These are phyloP conservation scores for Andrena bicolor DNA, from an alignment of 2,888 invertebrate species.

Conservation along the genomic window DNA sequence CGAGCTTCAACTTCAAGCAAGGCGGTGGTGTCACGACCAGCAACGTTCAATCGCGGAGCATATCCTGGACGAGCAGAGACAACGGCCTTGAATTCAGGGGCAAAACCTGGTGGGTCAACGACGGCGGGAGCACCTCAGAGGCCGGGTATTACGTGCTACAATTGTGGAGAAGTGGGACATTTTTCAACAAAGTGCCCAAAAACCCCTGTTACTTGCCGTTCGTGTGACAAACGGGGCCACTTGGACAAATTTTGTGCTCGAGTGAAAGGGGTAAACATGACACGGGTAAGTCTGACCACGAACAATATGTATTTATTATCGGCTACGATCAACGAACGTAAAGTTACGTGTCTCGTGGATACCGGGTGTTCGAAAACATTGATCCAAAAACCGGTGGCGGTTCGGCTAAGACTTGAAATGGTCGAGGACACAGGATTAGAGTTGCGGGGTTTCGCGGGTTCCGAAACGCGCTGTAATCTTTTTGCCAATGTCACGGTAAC, in stretches of 20 bases:
- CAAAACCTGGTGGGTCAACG: background rate
- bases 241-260: background rate
- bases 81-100: background rate
- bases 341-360: background rate
- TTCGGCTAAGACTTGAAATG: background rate
- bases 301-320: constrained; percentile 1
- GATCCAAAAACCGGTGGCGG: background rate
- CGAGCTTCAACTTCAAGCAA: background rate
- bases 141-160: background rate
- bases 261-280: background rate
- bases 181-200: background rate
- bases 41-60: background rate
- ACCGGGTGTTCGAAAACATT: constrained; percentile 5
- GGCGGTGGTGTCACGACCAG: background rate
- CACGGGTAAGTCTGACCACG: background rate
- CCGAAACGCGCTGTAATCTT: background rate
- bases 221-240: background rate
- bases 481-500: background rate
- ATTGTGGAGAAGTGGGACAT: background rate
- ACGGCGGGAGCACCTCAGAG: no score
- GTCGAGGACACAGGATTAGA: background rate
- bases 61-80: background rate
- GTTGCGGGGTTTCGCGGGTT: background rate
- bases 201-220: background rate
- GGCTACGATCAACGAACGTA: background rate